Percentiles rank a stretch among this genome's conserved stretches.
Evolutionary conservation across 2,888 invertebrate species (phyloP).

Genomic region (Drosophila quinaria): DNA sequence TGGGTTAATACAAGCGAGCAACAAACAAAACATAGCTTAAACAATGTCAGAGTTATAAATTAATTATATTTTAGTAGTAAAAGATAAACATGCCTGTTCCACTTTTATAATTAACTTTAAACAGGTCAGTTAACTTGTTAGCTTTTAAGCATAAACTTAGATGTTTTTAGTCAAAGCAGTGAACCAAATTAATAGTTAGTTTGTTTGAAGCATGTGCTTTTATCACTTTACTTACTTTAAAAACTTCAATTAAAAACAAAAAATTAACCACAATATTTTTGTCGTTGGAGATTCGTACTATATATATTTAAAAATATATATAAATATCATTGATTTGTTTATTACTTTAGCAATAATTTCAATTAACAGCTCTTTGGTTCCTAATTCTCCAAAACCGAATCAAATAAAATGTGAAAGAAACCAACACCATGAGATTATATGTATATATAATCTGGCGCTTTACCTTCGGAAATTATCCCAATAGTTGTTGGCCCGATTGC

Average conservation of each 20-base stretch:
- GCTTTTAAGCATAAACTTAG: background rate
- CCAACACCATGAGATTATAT: constrained; percentile 41
- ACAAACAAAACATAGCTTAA: constrained; percentile 3
- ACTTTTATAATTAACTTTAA: background rate
- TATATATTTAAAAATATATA: constrained; percentile 24
- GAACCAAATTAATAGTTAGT: background rate
- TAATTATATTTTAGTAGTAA: constrained; percentile 17
- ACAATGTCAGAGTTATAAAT: constrained; percentile 1
- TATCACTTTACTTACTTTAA: constrained; percentile 40
- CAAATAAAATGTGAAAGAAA: constrained; percentile 25
- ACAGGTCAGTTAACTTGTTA: background rate
- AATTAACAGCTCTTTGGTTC: constrained; percentile 47
- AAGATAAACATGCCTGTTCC: background rate
- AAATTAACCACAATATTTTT: constrained; percentile 24
- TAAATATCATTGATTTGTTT: constrained; percentile 26
- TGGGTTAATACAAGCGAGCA: constrained; percentile 70
- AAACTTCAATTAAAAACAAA: constrained; percentile 30
- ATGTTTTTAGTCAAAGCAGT: background rate
- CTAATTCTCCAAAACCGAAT: constrained; percentile 26
- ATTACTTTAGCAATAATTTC: constrained; percentile 45
- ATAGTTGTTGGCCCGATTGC: constrained; percentile 96
- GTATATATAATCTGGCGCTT: constrained; percentile 32
- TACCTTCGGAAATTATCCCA: constrained; percentile 98
- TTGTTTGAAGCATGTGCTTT: background rate
- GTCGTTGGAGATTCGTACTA: constrained; percentile 31